Evolutionary conservation across 2,888 invertebrate species (phyloP).

Genomic region (Catotricha subobsoleta): DNA sequence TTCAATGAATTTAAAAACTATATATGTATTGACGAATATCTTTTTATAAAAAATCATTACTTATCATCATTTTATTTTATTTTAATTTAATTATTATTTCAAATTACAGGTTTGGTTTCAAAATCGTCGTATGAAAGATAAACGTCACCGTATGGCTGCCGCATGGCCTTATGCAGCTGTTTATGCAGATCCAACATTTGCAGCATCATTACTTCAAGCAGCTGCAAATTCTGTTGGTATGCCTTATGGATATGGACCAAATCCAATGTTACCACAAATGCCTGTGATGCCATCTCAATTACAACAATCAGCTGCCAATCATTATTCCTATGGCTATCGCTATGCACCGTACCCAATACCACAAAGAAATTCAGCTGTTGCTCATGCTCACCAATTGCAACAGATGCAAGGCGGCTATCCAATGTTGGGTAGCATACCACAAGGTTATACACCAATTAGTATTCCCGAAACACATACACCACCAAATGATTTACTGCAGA

Average conservation of each 20-base stretch:
- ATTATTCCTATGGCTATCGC: conserved; percentile 32
- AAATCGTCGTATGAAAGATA: conserved; percentile 51
- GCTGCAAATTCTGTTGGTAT: conserved; percentile 56
- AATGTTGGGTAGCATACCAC: conserved; percentile 21
- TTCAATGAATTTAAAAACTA: too few species aligned
- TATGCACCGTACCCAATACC: conserved; percentile 36
- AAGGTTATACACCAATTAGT: conserved; percentile 16
- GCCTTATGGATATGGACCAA: conserved; percentile 44
- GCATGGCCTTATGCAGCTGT: conserved; percentile 93
- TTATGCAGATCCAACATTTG: conserved; percentile 84
- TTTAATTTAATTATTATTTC: too few species aligned
- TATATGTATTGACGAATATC: too few species aligned
- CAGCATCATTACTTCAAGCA: conserved; percentile 80
- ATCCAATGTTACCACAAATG: conserved; percentile 32
- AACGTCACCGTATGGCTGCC: conserved; percentile 86
- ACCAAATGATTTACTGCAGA: conserved; percentile 25
- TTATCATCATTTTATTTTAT: too few species aligned
- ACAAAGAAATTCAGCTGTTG: conserved; percentile 29
- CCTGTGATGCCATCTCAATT: conserved; percentile 34
- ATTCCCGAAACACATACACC: conserved; percentile 27
- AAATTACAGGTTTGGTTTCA: conserved; percentile 86
- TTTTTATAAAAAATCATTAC: too few species aligned
- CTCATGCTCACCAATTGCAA: conserved; percentile 32
- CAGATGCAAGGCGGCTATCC: conserved; percentile 13
- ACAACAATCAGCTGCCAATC: conserved; percentile 35